These are phyloP conservation scores for Psilanteris sp. DNA, from an alignment of 1,140 invertebrate species.

Conservation along the genomic window DNA sequence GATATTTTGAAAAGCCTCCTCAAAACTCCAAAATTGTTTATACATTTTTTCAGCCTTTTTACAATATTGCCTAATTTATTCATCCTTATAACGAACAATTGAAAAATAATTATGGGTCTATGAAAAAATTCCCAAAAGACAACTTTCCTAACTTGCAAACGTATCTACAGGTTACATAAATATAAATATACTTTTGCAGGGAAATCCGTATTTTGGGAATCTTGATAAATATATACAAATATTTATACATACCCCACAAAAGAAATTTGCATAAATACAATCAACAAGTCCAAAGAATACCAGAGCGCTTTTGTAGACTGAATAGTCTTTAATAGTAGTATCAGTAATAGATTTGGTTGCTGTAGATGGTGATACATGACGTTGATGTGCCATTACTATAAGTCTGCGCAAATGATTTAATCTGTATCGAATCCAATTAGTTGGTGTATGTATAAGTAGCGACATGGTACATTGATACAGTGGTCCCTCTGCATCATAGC, in stretches of 20 bases:
- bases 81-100: neutral
- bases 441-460: constrained; percentile 87
- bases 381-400: constrained; percentile 88
- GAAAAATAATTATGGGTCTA: neutral
- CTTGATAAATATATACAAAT: too few species aligned
- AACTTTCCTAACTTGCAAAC: too few species aligned
- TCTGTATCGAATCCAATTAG: constrained; percentile 85
- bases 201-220: too few species aligned
- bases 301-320: constrained; percentile 91
- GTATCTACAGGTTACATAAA: too few species aligned
- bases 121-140: too few species aligned
- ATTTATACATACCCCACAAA: constrained; percentile 72
- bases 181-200: too few species aligned
- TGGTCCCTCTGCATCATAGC: constrained; percentile 93
- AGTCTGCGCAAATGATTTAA: constrained; percentile 88
- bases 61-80: too few species aligned
- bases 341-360: constrained; percentile 81
- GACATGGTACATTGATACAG: constrained; percentile 91
- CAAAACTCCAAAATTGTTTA: too few species aligned
- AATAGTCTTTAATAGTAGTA: constrained; percentile 85
- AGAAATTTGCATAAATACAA: constrained; percentile 87
- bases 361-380: constrained; percentile 82
- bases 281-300: constrained; percentile 92
- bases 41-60: too few species aligned
- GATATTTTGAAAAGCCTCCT: too few species aligned